phyloP scores from a whole-genome alignment of 2,797 vertebrate genomes.

The Peromyscus nudipes region DNA sequence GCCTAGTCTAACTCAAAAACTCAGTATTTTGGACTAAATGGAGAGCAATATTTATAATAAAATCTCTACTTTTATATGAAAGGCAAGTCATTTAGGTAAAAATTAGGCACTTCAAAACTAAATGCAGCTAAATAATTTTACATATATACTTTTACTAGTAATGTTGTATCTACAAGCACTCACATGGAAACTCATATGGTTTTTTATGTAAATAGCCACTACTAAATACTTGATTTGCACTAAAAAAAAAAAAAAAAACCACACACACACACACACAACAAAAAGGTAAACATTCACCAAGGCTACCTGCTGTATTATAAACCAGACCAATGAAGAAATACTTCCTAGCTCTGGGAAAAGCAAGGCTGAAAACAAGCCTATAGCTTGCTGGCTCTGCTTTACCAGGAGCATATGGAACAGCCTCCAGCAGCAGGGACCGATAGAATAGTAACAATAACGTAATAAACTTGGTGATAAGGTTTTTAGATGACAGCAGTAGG shows the following conservation, averaged over 20 bases:
- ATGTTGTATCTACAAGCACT: conserved; percentile 13
- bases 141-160: background rate
- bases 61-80: conserved; percentile 49
- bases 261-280: background rate
- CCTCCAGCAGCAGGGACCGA: background rate
- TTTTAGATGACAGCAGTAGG: conserved; percentile 9
- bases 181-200: conserved; percentile 40
- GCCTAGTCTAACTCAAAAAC: conserved; percentile 50
- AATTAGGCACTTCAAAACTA: conserved; percentile 64
- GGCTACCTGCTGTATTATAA: conserved; percentile 8
- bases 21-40: conserved; percentile 53
- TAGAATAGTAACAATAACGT: too few relatives aligned
- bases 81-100: conserved; percentile 35
- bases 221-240: conserved; percentile 66
- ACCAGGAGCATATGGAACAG: background rate
- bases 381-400: conserved; percentile 8
- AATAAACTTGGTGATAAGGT: conserved; percentile 38
- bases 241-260: background rate
- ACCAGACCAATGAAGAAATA: conserved; percentile 68
- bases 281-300: conserved; percentile 71
- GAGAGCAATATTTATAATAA: conserved; percentile 40
- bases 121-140: conserved; percentile 59
- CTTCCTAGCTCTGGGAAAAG: conserved; percentile 48
- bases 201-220: conserved; percentile 46
- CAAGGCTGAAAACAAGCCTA: conserved; percentile 27